Percentiles rank a stretch among this genome's conserved stretches.
These are phyloP conservation scores for Hypolimnas misippus DNA, from an alignment of 2,888 invertebrate genomes.

Conservation along the genomic window DNA sequence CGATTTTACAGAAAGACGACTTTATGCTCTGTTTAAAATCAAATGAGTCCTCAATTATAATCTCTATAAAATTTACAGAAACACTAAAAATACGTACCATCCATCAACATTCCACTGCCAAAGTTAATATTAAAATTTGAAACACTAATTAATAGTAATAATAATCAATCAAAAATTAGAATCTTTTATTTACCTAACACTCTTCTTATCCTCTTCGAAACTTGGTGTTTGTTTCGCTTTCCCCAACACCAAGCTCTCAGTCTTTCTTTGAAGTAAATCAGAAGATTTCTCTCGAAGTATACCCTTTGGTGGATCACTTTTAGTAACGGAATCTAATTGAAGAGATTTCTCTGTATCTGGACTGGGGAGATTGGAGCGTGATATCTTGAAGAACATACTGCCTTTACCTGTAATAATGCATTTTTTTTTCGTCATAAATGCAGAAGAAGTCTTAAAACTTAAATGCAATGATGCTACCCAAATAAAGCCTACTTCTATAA, in stretches of 20 bases:
- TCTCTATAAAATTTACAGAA: no score
- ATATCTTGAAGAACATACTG: conserved; percentile 67
- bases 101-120: no score
- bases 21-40: no score
- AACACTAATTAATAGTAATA: no score
- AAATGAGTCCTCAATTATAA: no score
- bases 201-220: conserved; percentile 90
- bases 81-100: no score
- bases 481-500: no score
- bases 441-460: background rate
- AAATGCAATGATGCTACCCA: background rate
- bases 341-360: conserved; percentile 76
- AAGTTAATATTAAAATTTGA: no score
- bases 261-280: conserved; percentile 58
- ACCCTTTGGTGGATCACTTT: conserved; percentile 82
- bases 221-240: conserved; percentile 64
- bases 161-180: no score
- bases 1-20: no score
- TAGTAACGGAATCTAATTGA: conserved; percentile 68
- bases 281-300: conserved; percentile 86
- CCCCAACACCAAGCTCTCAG: conserved; percentile 58
- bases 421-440: background rate
- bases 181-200: conserved; percentile 83
- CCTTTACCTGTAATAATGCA: conserved; percentile 67
- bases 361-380: conserved; percentile 72